Base-by-base conservation (phyloP, 1,140 invertebrate species). In the Ceratosolen solmsi region DNA sequence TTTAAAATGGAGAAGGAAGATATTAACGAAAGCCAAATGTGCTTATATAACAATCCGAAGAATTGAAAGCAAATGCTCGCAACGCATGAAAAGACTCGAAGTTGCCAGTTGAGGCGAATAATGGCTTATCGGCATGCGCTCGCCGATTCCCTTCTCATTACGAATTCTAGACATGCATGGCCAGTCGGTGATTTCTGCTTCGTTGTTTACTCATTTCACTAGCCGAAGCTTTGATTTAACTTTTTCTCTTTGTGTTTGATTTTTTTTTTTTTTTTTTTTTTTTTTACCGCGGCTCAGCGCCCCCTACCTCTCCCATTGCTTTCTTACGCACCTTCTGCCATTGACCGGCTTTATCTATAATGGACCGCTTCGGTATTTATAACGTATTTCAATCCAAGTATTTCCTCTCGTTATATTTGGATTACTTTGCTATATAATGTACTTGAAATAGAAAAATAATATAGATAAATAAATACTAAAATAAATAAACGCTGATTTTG, bases 131-230 rank as follows among this genome's bases (percentile, higher is more conserved):
- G 63, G 65, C 51, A 54, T 54, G 27, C 76, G 63, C 17, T 54
- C 9, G 2, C 38, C 11, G 1, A 25, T 30, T 11, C 49, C n/a
- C 3, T 1, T 7, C 22, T 70, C 63, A 70, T 79, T 60, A 79
- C 20, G 49, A 17, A 79, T 79, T 79, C 76, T 33, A 41, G 36
- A 27, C 27, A 20, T 36, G 33, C 60, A n/a, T 54, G 54, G 46
- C 73, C 36, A 60, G 15, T 4, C 63, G 65, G 58, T 51, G 63
- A 68, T 68, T 54, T 51, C 33, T 27, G 5, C 36, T 33, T 65
- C 27, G 11, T 49, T 70, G 76, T 79, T 79, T 79, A 70, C 76
- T 70, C 76, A 70, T 70, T 70, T 54, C 11, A 70, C 76, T 79
- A 36, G 49, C 27, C 46, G 2, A n/a, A 54, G 30, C 30, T 54